Base-by-base conservation (phyloP, 2,888 invertebrate genomes). In the Zaprionus bogoriensis region DNA sequence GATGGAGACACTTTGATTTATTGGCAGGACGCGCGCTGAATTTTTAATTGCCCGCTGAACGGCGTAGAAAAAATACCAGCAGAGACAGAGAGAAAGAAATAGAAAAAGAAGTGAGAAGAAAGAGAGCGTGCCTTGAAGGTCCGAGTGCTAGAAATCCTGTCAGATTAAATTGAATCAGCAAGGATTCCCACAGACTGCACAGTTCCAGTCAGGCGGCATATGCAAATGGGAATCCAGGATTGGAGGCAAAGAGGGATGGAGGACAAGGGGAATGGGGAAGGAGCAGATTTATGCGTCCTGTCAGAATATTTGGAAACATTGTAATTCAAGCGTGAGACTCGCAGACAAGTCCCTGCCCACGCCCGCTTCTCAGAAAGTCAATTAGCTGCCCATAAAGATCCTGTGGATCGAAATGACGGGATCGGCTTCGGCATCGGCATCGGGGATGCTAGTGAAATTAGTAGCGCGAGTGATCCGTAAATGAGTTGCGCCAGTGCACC, bases 301-400 rank as follows among this genome's bases (percentile, higher is more conserved):
- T 79, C 88, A 79, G 78, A 72, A 83, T 87, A 83, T 88, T 79
- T 87, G 66, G 75, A 81, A 88, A 87, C 84, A 88, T 84, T 82
- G 77, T 79, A 79, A 84, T 75, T 75, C 79, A 81, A 86, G 81
- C 86, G 63, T 66, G 68, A 42, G 59, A 74, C 53, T 38, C 19
- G 42, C 36, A 41, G 32, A 47, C 22, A 38, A 36, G 32, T 17
- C 17, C 17, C 3, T 9, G 3, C 32, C 32, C 17, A 12, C n/a
- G 12, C 32, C 32, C 7, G 12, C 32, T 14, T 12, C 14, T 32
- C 32, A 83, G 86, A 86, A 81, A 83, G 70, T 81, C 81, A 86
- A 83, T 86, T 83, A 83, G 81, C 81, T 81, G 74, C 38, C 67
- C 78, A 80, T 82, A 74, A 80, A 83, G 54, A 61, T 62, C 60